A percentile compares a stretch with the other conserved stretches of the same genome.
Conservation (phyloP, 2,113 vertebrate species). For the Anguilla japonica region DNA sequence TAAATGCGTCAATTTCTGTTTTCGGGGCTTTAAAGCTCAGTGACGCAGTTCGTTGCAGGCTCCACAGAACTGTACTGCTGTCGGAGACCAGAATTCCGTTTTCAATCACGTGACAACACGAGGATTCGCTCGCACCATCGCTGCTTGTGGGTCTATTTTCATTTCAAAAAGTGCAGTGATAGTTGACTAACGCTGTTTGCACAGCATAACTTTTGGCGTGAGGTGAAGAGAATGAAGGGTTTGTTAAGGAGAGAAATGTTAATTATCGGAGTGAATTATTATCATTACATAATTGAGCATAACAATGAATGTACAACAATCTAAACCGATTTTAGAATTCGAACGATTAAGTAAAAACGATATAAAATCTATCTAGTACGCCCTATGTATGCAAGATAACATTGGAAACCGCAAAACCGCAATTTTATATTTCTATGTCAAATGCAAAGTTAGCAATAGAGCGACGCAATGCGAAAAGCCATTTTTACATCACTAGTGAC, state of each 20-base stretch:
- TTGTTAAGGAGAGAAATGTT: neutral
- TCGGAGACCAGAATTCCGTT: constrained; percentile 41
- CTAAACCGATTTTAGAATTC: neutral
- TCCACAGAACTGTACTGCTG: constrained; percentile 34
- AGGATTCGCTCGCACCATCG: neutral
- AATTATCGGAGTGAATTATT: neutral
- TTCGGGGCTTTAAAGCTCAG: constrained; percentile 26
- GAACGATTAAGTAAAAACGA: too few species aligned
- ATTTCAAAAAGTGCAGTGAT: neutral
- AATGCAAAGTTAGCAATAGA: too few species aligned
- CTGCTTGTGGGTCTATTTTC: neutral
- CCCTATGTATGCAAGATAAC: too few species aligned
- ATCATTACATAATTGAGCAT: too few species aligned
- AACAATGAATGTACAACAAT: neutral
- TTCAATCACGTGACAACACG: constrained; percentile 47
- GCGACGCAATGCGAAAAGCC: too few species aligned
- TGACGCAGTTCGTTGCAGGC: constrained; percentile 65
- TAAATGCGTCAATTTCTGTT: neutral
- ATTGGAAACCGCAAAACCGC: too few species aligned
- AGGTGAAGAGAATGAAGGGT: too few species aligned
- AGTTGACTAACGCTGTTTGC: neutral
- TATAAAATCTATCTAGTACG: too few species aligned
- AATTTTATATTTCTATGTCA: too few species aligned
- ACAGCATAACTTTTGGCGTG: neutral
- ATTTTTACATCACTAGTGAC: too few species aligned